Evolutionary conservation across 2,113 vertebrate species (phyloP).

Genomic region (Panurus biarmicus): DNA sequence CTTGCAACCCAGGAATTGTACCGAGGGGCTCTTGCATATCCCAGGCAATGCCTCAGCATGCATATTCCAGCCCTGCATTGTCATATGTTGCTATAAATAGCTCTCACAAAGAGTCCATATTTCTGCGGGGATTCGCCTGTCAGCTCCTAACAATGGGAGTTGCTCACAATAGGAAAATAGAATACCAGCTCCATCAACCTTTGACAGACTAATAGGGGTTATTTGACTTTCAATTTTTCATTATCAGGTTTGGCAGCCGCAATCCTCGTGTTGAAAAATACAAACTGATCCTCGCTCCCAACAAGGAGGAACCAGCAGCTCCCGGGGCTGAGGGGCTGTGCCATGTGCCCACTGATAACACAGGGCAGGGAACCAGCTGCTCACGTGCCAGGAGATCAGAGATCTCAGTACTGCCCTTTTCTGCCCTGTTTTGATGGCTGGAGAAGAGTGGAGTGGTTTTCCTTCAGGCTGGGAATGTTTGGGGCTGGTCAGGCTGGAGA

Average conservation of each 20-base stretch:
- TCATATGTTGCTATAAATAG: slow-evolving; percentile 59
- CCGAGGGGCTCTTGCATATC: background rate
- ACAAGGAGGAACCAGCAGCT: background rate
- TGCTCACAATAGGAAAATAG: slow-evolving; percentile 41
- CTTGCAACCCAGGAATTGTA: background rate
- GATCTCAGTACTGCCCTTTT: background rate
- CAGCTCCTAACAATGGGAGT: slow-evolving; percentile 45
- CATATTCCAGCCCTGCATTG: slow-evolving; percentile 41
- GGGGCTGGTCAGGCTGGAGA: background rate
- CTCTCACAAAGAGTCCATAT: slow-evolving; percentile 42
- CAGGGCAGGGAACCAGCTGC: background rate
- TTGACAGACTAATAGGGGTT: slow-evolving; percentile 64
- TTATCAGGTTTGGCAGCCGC: slow-evolving; percentile 51
- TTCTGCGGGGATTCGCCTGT: slow-evolving; percentile 57
- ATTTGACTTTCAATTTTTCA: slow-evolving; percentile 69
- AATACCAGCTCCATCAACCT: slow-evolving; percentile 58
- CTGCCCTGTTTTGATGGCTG: background rate
- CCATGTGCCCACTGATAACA: background rate
- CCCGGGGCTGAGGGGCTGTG: background rate
- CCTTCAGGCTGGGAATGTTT: background rate
- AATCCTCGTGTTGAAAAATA: slow-evolving; percentile 10
- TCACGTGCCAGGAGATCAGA: background rate
- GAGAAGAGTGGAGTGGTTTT: background rate
- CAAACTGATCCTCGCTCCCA: background rate
- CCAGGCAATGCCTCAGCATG: slow-evolving; percentile 14